Evolutionary conservation across 23 tunicate species (phyloP).

Genomic region (Clavelina lepadiformis): DNA sequence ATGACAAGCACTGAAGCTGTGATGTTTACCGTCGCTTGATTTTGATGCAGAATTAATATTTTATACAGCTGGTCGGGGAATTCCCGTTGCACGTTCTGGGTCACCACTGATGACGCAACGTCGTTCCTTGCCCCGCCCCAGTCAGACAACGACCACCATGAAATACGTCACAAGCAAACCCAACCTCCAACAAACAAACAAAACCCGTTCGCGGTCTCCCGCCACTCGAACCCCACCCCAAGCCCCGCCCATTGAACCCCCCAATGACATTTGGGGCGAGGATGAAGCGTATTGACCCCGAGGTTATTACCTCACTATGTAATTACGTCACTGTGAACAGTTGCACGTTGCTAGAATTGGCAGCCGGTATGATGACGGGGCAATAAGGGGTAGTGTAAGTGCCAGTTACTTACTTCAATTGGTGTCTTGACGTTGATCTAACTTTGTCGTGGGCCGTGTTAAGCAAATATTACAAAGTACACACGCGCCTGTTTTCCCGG

Average conservation of each 20-base stretch:
- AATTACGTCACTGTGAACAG: too few relatives aligned
- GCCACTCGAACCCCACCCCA: conserved; percentile 1
- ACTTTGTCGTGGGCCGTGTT: too few relatives aligned
- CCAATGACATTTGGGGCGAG: conserved; percentile 18
- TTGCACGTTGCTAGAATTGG: too few relatives aligned
- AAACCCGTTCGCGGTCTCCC: conserved; percentile 8
- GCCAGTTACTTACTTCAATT: too few relatives aligned
- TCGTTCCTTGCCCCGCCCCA: conserved; percentile 44
- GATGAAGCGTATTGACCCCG: conserved; percentile 22
- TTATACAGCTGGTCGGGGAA: conserved; percentile 3
- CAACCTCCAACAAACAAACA: not conserved
- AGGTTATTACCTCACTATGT: too few relatives aligned
- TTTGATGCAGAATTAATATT: not conserved
- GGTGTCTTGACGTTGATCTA: too few relatives aligned
- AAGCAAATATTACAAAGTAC: too few relatives aligned
- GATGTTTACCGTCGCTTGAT: not conserved
- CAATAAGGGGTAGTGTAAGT: too few relatives aligned
- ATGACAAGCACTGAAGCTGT: not conserved
- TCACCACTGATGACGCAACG: conserved; percentile 53
- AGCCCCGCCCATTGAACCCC: not conserved
- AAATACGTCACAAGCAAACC: conserved; percentile 4
- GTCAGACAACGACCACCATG: conserved; percentile 37
- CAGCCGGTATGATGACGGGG: too few relatives aligned
- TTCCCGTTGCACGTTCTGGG: conserved; percentile 25
- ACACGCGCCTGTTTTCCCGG: too few relatives aligned